Evolutionary conservation across 2,113 vertebrate species (phyloP), one percentile per base, ranked within the genome.

Genomic region (Globicephala melas): DNA sequence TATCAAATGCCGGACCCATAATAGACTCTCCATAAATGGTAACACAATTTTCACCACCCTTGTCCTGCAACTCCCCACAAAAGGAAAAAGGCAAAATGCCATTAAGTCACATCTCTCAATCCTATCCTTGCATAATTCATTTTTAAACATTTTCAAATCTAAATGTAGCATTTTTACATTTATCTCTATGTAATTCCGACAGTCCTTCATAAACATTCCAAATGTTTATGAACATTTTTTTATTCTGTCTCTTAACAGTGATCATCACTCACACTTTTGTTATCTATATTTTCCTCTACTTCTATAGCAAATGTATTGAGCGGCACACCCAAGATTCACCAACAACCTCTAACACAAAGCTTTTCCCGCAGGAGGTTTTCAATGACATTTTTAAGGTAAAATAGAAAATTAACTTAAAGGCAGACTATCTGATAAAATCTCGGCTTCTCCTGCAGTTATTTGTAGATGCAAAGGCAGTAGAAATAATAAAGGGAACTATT

Each of bases 401-500:
- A 74, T 44, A 87, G 53, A 97, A 95, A 36, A 83, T 31, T 55
- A 88, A 83, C 55, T 23, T 77, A 95, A 92, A 94, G 20, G 23
- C 80, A 95, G 65, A 77, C 8, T 62, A 9, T 63, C 68, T 82
- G 79, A 89, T 73, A 89, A 96, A 89, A 73, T 60, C 84, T 71
- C 44, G 58, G 58, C 65, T 95, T 86, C 47, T 63, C 33, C 68
- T 62, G 68, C 47, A 53, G 84, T 85, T 47, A 76, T 70, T 17
- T 74, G 58, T 47, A 58, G 50, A 76, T 53, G 71, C 68, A 14
- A 92, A 94, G 20, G 63, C 18, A 62, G 23, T 94, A 85, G 65
- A 81, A 95, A 44, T 81, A 86, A 67, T 71, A 68, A 93, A 96
- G 44, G 31, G 26, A 91, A 95, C 41, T 10, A 28, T 47, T 80